Base-by-base conservation (phyloP, 2,797 vertebrate genomes). In the Hapalemur alaotrensis region DNA sequence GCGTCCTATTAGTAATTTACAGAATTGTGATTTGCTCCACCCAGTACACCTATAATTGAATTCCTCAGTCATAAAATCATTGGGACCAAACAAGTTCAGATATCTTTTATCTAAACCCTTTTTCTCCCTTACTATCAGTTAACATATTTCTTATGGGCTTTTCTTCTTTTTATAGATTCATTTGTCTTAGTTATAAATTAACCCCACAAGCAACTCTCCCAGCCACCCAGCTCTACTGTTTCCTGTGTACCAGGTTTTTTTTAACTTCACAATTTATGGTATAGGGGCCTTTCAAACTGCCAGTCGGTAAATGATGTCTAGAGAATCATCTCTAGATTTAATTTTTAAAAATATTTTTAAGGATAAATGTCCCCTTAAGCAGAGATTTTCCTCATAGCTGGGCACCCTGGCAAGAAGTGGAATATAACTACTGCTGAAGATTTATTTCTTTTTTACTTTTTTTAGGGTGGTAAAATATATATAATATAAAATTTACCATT, bases 11-110 rank as follows among this genome's bases (percentile, higher is more conserved):
- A 98, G 97, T 89, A 98, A 98, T 98, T 99, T 98, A 98, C 98
- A 98, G 99, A 98, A 99, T 98, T 98, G 92, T 95, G 97, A 98
- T 98, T 98, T 97, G 97, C 98, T 98, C 97, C 97, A 98, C 96
- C 96, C 98, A 98, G 98, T 99, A 99, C 99, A 99, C 99, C 99
- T 99, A 98, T 96, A 98, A 99, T 99, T 99, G 99, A 99, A 99
- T 99, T 99, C 99, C 98, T 98, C 97, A 98, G 99, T 97, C 97
- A 97, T 99, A 99, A 99, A 99, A 98, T 98, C 98, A 98, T 48
- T 97, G 96, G 97, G 96, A 98, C 98, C 98, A 98, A 98, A 98
- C 97, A 98, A 98, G 96, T 83, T 97, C 96, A 85, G 97, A 83
- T 98, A 98, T 97, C 98, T 98, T 98, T 98, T 98, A 99, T 98